Conservation (phyloP, 2,797 vertebrate genomes). For the Hybognathus amarus region DNA sequence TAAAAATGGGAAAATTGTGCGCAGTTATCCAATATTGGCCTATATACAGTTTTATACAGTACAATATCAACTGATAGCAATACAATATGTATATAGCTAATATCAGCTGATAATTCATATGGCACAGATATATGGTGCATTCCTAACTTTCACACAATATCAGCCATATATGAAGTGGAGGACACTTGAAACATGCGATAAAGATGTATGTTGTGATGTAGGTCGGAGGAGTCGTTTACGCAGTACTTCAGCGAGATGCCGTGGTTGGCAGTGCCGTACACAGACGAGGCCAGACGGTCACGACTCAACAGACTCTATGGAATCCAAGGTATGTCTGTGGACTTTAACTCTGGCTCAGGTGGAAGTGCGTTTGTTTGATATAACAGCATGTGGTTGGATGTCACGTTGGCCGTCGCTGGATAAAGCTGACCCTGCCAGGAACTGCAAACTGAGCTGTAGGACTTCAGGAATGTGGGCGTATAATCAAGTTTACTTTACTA, state of each 20-base stretch:
- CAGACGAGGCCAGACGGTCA: conserved; percentile 90
- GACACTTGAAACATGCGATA: background rate
- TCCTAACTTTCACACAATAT: background rate
- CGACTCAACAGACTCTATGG: conserved; percentile 96
- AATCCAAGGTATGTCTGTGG: conserved; percentile 89
- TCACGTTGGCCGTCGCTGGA: conserved; percentile 20
- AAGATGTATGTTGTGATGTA: conserved; percentile 58
- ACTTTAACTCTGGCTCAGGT: background rate
- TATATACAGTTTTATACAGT: background rate
- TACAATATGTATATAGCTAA: background rate
- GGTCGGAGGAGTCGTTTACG: conserved; percentile 97
- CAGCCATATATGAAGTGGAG: no score
- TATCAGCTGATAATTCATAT: background rate
- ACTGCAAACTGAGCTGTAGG: conserved; percentile 42
- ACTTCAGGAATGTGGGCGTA: conserved; percentile 68
- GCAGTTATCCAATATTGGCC: background rate
- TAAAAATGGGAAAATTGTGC: background rate
- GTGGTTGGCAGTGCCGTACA: conserved; percentile 93
- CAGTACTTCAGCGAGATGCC: conserved; percentile 99
- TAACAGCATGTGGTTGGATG: conserved; percentile 24
- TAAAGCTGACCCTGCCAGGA: conserved; percentile 30
- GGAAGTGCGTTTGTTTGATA: background rate
- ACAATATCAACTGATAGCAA: background rate
- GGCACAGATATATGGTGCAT: background rate
- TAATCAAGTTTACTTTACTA: conserved; percentile 67